These are phyloP conservation scores for Heteropelma amictum DNA, from an alignment of 2,888 invertebrate genomes.

Conservation along the genomic window DNA sequence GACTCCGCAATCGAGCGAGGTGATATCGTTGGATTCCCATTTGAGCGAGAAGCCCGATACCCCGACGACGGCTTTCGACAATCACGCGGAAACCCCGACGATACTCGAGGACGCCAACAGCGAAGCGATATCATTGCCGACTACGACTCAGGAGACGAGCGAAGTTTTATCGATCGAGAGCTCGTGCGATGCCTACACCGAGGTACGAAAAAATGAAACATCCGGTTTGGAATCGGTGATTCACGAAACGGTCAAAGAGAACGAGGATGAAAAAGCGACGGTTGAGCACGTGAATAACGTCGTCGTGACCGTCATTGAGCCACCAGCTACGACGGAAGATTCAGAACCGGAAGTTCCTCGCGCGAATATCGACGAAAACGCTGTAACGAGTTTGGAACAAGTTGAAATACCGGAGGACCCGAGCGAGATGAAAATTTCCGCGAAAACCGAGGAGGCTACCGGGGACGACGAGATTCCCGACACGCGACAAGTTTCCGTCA, in stretches of 20 bases:
- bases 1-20: conserved; percentile 76
- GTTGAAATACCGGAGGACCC: conserved; percentile 36
- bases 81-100: conserved; percentile 71
- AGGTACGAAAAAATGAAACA: conserved; percentile 81
- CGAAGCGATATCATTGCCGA: conserved; percentile 69
- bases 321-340: conserved; percentile 55
- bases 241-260: conserved; percentile 58
- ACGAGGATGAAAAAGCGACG: conserved; percentile 25
- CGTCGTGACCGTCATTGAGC: conserved; percentile 77
- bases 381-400: background rate
- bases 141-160: conserved; percentile 76
- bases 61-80: conserved; percentile 63
- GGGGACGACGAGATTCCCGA: conserved; percentile 44
- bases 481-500: conserved; percentile 51
- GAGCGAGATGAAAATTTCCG: conserved; percentile 1
- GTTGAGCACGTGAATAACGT: conserved; percentile 69
- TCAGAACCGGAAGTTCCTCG: conserved; percentile 43
- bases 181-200: conserved; percentile 82
- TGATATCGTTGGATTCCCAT: conserved; percentile 79
- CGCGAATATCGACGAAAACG: background rate
- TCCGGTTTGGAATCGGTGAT: conserved; percentile 63
- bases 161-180: conserved; percentile 80
- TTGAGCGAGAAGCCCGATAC: conserved; percentile 77
- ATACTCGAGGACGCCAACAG: conserved; percentile 72
- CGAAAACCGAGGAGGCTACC: background rate